phyloP scores from a whole-genome alignment of 1,140 invertebrate genomes.

The Drosophila nasuta region DNA sequence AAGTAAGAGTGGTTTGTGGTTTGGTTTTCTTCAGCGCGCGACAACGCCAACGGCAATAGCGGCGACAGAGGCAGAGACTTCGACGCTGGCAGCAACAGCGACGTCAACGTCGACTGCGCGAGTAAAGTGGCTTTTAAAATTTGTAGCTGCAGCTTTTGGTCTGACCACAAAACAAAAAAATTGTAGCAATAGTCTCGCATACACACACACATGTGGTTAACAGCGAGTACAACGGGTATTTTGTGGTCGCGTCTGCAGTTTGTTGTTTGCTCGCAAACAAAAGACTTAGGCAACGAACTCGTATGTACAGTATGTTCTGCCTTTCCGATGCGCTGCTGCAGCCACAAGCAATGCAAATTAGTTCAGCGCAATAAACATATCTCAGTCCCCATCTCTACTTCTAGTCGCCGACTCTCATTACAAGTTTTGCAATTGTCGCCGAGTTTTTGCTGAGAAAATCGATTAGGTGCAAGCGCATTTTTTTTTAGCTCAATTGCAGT shows the following conservation, averaged over 20 bases:
- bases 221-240: neutral
- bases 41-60: slow-evolving; percentile 26
- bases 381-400: neutral
- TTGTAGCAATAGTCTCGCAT: slow-evolving; percentile 26
- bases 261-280: slow-evolving; percentile 41
- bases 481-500: slow-evolving; percentile 22
- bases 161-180: slow-evolving; percentile 49
- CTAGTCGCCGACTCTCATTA: neutral
- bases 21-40: slow-evolving; percentile 54
- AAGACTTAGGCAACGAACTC: slow-evolving; percentile 61
- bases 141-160: slow-evolving; percentile 47
- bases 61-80: slow-evolving; percentile 10
- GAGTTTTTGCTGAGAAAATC: slow-evolving; percentile 15
- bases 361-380: slow-evolving; percentile 25
- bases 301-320: slow-evolving; percentile 13
- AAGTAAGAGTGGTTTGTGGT: slow-evolving; percentile 77
- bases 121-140: slow-evolving; percentile 55
- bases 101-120: slow-evolving; percentile 14
- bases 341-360: slow-evolving; percentile 49
- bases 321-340: neutral
- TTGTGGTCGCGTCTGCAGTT: slow-evolving; percentile 10
- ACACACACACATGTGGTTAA: slow-evolving; percentile 5
- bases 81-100: neutral
- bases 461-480: slow-evolving; percentile 18
- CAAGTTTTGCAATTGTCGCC: slow-evolving; percentile 25